A percentile compares a stretch with the other conserved stretches of the same genome.
Evolutionary conservation across 2,113 vertebrate genomes (phyloP).

Genomic region (Tichodroma muraria): DNA sequence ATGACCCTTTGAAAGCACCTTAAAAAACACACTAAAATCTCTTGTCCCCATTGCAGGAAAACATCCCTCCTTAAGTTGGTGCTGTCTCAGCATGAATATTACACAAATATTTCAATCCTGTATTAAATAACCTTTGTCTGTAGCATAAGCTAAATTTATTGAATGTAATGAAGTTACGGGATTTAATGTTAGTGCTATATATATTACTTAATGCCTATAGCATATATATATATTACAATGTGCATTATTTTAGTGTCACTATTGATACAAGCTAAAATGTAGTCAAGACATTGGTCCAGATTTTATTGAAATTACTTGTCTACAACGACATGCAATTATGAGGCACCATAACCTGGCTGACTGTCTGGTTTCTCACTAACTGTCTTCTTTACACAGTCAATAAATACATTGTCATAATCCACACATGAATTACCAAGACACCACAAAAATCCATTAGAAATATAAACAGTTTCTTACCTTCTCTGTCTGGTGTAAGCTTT

Average conservation of each 20-base stretch:
- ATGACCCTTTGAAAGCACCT: background rate
- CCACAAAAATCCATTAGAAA: background rate
- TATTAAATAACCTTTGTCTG: background rate
- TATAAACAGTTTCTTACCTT: conserved; percentile 69
- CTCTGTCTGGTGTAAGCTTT: conserved; percentile 80
- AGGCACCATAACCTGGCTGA: background rate
- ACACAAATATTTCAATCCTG: background rate
- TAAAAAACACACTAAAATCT: background rate
- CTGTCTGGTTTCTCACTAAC: background rate
- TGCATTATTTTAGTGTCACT: background rate
- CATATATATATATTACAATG: background rate
- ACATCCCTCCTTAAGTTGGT: background rate
- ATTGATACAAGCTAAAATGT: background rate
- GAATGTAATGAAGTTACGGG: background rate
- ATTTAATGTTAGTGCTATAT: background rate
- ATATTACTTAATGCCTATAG: background rate
- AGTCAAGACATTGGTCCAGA: background rate
- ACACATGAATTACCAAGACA: background rate
- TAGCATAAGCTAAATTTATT: background rate
- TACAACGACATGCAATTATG: background rate
- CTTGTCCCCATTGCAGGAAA: background rate
- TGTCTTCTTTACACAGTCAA: background rate
- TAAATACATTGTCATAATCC: background rate
- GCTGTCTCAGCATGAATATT: background rate
- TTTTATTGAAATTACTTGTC: background rate